phyloP scores from a whole-genome alignment of 2,113 vertebrate species.

The Grammomys surdaster region DNA sequence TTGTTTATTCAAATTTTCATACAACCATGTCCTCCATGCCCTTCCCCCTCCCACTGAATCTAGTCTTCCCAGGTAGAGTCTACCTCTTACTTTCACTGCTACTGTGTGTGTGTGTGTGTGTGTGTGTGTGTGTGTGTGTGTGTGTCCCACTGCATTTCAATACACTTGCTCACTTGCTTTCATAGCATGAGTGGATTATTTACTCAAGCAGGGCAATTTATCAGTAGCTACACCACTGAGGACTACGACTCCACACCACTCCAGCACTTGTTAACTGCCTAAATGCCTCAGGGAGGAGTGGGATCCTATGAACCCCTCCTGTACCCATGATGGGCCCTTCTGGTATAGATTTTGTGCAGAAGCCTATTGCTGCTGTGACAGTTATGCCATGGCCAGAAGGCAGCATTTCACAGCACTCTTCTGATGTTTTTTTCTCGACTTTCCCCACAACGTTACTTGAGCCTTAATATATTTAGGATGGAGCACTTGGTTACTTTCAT shows the following conservation, averaged over 20 bases:
- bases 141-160: not conserved
- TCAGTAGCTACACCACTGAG: not conserved
- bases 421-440: not conserved
- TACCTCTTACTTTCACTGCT: not conserved
- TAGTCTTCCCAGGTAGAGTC: not conserved
- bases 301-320: not conserved
- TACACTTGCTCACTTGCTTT: not conserved
- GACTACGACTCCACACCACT: not conserved
- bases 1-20: not conserved
- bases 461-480: not conserved
- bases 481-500: not conserved
- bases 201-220: not conserved
- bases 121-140: not conserved
- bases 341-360: not conserved
- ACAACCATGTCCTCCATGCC: not conserved
- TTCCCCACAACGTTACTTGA: not conserved
- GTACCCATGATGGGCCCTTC: not conserved
- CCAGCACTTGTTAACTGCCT: not conserved
- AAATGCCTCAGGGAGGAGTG: not conserved
- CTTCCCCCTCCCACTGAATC: not conserved
- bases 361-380: not conserved
- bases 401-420: not conserved
- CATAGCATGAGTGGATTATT: not conserved
- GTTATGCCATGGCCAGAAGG: not conserved
- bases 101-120: not conserved